A percentile compares a stretch with the other conserved stretches of the same genome.
phyloP scores from a whole-genome alignment of 2,797 vertebrate species.

The Pterois miles region DNA sequence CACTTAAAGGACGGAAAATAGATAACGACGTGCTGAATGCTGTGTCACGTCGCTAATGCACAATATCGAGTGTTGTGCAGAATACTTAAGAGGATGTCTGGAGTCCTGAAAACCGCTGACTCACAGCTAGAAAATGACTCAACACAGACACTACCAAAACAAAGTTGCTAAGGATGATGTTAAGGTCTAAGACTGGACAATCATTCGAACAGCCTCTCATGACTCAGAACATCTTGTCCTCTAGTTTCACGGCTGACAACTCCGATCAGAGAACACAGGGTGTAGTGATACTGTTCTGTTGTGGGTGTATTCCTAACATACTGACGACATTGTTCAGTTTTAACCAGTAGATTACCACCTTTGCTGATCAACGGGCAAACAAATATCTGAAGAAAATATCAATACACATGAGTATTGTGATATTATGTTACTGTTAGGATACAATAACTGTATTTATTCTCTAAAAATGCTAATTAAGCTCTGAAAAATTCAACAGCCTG shows the following conservation, averaged over 20 bases:
- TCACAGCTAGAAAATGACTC: slow-evolving; percentile 28
- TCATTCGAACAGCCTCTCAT: not conserved
- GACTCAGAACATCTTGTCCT: slow-evolving; percentile 4
- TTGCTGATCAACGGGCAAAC: not conserved
- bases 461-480: too few species aligned
- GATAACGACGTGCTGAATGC: slow-evolving; percentile 1
- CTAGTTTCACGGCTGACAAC: not conserved
- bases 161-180: slow-evolving; percentile 19
- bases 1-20: not conserved
- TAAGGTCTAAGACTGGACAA: not conserved
- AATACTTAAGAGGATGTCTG: slow-evolving; percentile 10
- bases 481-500: too few species aligned
- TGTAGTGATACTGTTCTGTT: not conserved
- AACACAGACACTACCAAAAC: slow-evolving; percentile 13
- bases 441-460: too few species aligned
- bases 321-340: slow-evolving; percentile 15
- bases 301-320: slow-evolving; percentile 4
- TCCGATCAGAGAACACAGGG: not conserved
- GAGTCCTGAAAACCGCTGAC: slow-evolving; percentile 11
- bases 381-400: not conserved
- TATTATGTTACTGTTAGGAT: too few species aligned
- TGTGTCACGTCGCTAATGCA: slow-evolving; percentile 22
- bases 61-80: slow-evolving; percentile 1
- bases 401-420: too few species aligned
- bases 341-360: slow-evolving; percentile 3